Evolutionary conservation across 2,797 vertebrate genomes (phyloP).

Genomic region (Sebastolobus altivelis): DNA sequence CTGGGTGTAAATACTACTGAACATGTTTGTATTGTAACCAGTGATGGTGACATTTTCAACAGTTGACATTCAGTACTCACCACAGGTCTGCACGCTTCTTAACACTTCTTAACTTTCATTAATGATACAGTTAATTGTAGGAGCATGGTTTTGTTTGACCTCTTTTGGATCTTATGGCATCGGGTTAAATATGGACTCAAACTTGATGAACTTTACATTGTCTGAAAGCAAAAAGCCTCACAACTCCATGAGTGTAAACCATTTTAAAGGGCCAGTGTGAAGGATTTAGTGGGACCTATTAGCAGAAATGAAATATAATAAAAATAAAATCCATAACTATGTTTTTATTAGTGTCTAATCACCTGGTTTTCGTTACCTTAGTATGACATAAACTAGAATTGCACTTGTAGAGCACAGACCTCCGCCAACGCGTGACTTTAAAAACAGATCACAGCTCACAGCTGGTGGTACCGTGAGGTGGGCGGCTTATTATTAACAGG

Average conservation of each 20-base stretch:
- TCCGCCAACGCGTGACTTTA: too few relatives aligned
- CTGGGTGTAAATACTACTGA: slow-evolving; percentile 26
- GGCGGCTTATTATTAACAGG: too few relatives aligned
- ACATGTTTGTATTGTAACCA: not conserved
- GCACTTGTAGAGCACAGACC: too few relatives aligned
- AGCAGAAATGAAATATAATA: not conserved
- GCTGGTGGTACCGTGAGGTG: too few relatives aligned
- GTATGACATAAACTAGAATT: too few relatives aligned
- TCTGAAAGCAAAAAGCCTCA: not conserved
- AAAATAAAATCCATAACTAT: not conserved
- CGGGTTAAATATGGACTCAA: not conserved
- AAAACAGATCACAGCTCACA: too few relatives aligned
- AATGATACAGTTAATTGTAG: not conserved
- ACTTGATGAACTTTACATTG: not conserved
- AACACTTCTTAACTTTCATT: not conserved
- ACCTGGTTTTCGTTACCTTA: too few relatives aligned
- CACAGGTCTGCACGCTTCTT: not conserved
- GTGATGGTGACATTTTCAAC: not conserved
- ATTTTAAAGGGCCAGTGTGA: not conserved
- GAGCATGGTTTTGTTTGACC: not conserved
- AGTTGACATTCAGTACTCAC: not conserved
- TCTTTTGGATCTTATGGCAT: not conserved
- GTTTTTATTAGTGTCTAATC: not conserved
- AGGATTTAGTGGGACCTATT: not conserved
- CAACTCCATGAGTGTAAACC: not conserved